phyloP scores from a whole-genome alignment of 2,888 invertebrate genomes.

The Dolichopus griseipennis region DNA sequence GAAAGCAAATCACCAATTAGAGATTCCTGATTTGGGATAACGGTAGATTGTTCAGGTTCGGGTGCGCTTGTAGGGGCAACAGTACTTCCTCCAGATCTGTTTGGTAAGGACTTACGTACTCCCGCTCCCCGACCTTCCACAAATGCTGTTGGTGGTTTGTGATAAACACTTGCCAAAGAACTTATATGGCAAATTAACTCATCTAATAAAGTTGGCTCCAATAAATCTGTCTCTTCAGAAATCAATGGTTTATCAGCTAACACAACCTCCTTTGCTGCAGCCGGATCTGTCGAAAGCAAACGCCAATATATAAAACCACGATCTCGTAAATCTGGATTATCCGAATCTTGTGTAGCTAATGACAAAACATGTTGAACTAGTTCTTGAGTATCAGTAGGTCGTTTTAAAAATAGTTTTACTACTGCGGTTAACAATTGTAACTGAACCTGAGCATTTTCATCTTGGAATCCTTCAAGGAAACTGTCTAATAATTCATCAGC shows the following conservation, averaged over 20 bases:
- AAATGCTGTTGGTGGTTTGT: slow-evolving; percentile 97
- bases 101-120: slow-evolving; percentile 70
- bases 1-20: slow-evolving; percentile 93
- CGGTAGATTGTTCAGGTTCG: slow-evolving; percentile 44
- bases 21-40: slow-evolving; percentile 78
- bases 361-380: slow-evolving; percentile 92
- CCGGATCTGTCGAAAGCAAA: slow-evolving; percentile 94
- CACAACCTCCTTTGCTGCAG: slow-evolving; percentile 98
- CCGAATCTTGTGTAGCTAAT: slow-evolving; percentile 82
- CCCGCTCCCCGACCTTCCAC: slow-evolving; percentile 81
- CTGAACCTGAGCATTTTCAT: slow-evolving; percentile 95
- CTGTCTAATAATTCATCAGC: slow-evolving; percentile 97
- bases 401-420: slow-evolving; percentile 94
- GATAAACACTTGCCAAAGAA: slow-evolving; percentile 95
- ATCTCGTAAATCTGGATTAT: slow-evolving; percentile 96
- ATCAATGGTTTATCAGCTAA: slow-evolving; percentile 98
- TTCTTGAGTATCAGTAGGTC: slow-evolving; percentile 97
- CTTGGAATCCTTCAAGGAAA: slow-evolving; percentile 95
- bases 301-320: slow-evolving; percentile 99
- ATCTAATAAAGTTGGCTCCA: slow-evolving; percentile 94
- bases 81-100: slow-evolving; percentile 45
- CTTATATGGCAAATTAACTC: slow-evolving; percentile 99
- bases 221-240: slow-evolving; percentile 95
- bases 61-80: slow-evolving; percentile 31
- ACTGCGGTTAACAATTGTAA: slow-evolving; percentile 95